Evolutionary conservation across 2,888 invertebrate genomes (phyloP).

Genomic region (Yponomeuta plumbellus): DNA sequence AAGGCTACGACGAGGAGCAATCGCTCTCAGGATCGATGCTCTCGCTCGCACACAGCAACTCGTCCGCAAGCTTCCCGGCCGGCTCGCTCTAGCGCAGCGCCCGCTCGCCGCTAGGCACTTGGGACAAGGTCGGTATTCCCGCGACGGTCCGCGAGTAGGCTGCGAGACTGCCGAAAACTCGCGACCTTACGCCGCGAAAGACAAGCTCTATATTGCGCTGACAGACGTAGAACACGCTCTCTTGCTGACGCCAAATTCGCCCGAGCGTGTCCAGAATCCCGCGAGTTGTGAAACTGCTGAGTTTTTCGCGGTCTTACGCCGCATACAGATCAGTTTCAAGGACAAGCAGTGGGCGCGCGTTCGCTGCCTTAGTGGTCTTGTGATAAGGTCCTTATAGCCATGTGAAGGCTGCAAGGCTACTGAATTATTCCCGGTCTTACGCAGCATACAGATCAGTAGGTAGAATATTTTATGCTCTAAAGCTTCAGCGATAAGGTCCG

Average conservation of each 20-base stretch:
- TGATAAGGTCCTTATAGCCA: not conserved
- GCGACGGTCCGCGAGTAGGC: not conserved
- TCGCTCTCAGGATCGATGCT: constrained; percentile 96
- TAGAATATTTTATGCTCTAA: too few relatives aligned
- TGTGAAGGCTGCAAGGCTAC: not conserved
- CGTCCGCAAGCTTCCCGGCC: constrained; percentile 93
- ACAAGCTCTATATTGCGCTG: not conserved
- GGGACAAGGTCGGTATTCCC: constrained; percentile 2
- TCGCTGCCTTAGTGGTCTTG: too few relatives aligned
- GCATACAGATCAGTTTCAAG: not conserved
- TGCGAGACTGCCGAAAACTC: not conserved
- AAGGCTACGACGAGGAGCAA: constrained; percentile 92
- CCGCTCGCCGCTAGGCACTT: constrained; percentile 13
- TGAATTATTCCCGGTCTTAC: not conserved
- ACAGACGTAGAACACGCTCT: not conserved
- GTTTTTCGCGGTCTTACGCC: not conserved
- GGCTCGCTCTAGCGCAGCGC: constrained; percentile 78
- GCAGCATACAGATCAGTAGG: not conserved
- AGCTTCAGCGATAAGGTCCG: too few relatives aligned
- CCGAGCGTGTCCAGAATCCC: not conserved
- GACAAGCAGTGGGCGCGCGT: not conserved
- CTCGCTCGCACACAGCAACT: constrained; percentile 96
- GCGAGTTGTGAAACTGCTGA: not conserved
- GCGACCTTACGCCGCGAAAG: not conserved
- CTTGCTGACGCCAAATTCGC: too few relatives aligned